Conservation (phyloP, 2,888 invertebrate genomes). For the Caenorhabditis virilis region DNA sequence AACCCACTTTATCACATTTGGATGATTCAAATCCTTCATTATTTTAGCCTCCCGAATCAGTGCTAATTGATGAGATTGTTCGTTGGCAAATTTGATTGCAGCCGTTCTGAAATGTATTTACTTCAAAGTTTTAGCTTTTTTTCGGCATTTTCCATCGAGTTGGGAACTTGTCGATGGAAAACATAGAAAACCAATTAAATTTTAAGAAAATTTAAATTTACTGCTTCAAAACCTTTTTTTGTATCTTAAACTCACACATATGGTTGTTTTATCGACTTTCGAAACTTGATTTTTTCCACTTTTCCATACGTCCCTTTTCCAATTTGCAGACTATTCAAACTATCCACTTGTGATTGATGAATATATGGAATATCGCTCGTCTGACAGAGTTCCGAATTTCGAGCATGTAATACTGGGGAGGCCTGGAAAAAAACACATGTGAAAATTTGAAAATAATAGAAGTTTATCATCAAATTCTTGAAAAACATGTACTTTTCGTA, state of each 20-base stretch:
- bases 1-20: no score
- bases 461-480: no score
- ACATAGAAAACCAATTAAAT: background rate
- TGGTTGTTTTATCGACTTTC: slow-evolving; percentile 19
- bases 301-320: slow-evolving; percentile 42
- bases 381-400: background rate
- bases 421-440: background rate
- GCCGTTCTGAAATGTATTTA: slow-evolving; percentile 11
- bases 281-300: slow-evolving; percentile 33
- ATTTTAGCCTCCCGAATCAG: slow-evolving; percentile 39
- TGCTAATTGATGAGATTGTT: slow-evolving; percentile 7
- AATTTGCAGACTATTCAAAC: slow-evolving; percentile 25
- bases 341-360: slow-evolving; percentile 12
- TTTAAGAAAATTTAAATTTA: no score
- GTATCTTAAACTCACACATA: no score
- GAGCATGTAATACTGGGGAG: no score
- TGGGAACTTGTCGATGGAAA: no score
- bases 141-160: background rate
- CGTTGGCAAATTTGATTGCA: slow-evolving; percentile 25
- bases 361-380: slow-evolving; percentile 4
- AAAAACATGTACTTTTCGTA: no score
- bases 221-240: background rate
- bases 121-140: background rate
- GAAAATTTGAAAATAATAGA: background rate
- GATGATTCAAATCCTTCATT: slow-evolving; percentile 30